Base-by-base conservation (phyloP, 2,113 vertebrate species). In the Camelus dromedarius region DNA sequence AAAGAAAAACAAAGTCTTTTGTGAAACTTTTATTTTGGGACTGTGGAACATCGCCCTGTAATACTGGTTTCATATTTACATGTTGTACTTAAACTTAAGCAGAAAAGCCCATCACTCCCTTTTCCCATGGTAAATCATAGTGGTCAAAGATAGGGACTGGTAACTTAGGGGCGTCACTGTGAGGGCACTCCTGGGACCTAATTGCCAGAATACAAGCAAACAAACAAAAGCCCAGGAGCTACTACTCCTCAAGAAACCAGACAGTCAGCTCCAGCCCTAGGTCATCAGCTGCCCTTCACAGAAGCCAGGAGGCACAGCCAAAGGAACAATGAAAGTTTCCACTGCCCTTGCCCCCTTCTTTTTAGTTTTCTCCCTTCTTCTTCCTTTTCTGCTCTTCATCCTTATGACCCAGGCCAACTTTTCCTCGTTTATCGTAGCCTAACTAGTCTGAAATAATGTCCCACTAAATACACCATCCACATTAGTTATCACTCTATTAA, bases 1-100 rank as follows among this genome's bases (percentile, higher is more conserved):
- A 62, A 92, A 94, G 14, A 42, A 90, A 95, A 80, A 58, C 5
- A 86, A 72, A 91, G 12, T 19, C 8, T 14, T 58, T 92, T 88
- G 38, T 76, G 48, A 73, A 83, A 84, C 16, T 73, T 95, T 70
- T 67, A 22, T 24, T 87, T 56, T 52, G 38, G 15, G 8, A 20
- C n/a, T 70, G 2, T n/a, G 11, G 11, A 70, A 24, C 20, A 8
- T 8, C 18, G 6, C 8, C 66, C 24, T 73, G 15, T 48, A 13
- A 26, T 84, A 56, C 9, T 67, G 30, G 60, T 77, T 93, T 77
- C 30, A 6, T 79, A 26, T 70, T 81, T 64, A 9, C 2, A 54
- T 50, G 18, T 4, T 69, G 4, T 42, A 54, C 3, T 58, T 89
- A 84, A 90, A 64, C 15, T 60, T 76, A 46, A 15, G 22, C n/a